These are phyloP conservation scores for Cromileptes altivelis DNA, from an alignment of 2,113 vertebrate genomes.

Conservation along the genomic window DNA sequence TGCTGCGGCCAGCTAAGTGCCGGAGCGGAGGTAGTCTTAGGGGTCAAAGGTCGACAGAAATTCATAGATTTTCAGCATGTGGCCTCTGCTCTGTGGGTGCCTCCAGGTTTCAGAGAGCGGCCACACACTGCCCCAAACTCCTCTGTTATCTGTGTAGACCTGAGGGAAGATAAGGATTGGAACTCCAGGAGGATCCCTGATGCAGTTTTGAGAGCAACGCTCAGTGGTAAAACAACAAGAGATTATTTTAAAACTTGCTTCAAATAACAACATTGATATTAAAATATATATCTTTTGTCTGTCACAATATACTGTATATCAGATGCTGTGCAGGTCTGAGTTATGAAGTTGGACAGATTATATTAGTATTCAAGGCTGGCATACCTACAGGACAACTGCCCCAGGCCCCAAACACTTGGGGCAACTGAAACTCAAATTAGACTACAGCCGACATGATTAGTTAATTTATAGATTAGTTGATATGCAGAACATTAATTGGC, in stretches of 20 bases:
- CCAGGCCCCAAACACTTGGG: background rate
- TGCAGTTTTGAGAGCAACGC: constrained; percentile 67
- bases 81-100: constrained; percentile 50
- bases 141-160: constrained; percentile 55
- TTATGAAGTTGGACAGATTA: background rate
- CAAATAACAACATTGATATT: background rate
- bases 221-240: constrained; percentile 76
- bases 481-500: background rate
- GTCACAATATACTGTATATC: background rate
- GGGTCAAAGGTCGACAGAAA: constrained; percentile 61
- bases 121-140: constrained; percentile 52
- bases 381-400: background rate
- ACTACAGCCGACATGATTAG: background rate
- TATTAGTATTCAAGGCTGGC: background rate
- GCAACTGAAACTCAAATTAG: background rate
- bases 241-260: background rate
- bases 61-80: constrained; percentile 68
- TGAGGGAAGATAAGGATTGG: constrained; percentile 69
- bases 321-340: background rate
- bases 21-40: constrained; percentile 71
- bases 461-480: background rate
- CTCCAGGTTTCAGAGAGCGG: constrained; percentile 49
- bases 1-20: constrained; percentile 82
- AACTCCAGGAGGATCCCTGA: constrained; percentile 80
- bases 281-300: background rate